These are phyloP conservation scores for Grammomys dolichurus DNA, from an alignment of 2,113 vertebrate species.

Conservation along the genomic window DNA sequence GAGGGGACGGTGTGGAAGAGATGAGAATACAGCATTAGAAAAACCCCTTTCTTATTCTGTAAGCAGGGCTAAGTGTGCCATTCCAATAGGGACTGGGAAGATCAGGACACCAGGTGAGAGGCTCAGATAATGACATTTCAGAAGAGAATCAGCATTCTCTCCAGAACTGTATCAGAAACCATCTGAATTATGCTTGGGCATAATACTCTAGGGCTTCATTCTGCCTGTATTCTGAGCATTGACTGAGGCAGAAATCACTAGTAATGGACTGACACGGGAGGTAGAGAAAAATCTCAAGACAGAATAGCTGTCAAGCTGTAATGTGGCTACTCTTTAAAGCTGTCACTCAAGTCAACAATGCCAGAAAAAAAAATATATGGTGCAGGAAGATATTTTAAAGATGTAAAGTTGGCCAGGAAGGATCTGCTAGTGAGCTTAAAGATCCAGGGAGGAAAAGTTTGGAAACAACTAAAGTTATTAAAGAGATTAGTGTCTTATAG, in stretches of 20 bases:
- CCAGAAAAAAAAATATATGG: background rate
- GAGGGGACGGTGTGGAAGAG: background rate
- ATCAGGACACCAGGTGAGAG: too few species aligned
- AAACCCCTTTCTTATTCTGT: background rate
- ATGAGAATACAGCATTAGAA: too few species aligned
- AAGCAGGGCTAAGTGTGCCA: background rate
- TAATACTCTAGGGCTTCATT: background rate
- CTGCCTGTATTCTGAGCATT: background rate
- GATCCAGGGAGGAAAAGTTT: background rate
- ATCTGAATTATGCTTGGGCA: background rate
- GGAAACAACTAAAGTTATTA: background rate
- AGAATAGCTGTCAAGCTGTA: background rate
- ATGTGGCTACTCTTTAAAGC: background rate
- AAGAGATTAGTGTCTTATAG: background rate
- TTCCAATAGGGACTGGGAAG: background rate
- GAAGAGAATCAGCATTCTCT: background rate
- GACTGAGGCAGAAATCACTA: background rate
- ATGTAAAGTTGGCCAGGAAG: background rate
- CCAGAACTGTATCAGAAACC: background rate
- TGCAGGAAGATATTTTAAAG: background rate
- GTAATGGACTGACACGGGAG: background rate
- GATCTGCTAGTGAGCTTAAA: background rate
- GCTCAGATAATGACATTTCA: background rate
- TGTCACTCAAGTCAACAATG: background rate
- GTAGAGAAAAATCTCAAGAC: background rate